Conservation (phyloP, 1,140 invertebrate genomes). For the Neuroterus valhalla region DNA sequence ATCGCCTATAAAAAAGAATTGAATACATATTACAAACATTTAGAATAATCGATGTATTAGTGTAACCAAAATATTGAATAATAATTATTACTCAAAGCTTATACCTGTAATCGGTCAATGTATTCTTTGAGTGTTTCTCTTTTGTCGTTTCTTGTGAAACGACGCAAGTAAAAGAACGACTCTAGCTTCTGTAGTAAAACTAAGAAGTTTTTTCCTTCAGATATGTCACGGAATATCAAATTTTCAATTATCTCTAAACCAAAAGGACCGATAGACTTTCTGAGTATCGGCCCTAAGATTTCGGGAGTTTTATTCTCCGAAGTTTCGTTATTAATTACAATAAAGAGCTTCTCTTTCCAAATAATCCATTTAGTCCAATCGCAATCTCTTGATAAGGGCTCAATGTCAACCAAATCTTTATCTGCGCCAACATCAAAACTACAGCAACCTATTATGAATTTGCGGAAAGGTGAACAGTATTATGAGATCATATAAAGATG, state of each 20-base stretch:
- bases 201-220: background rate
- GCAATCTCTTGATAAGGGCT: conserved; percentile 3
- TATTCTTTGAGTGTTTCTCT: conserved; percentile 5
- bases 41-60: background rate
- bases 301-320: background rate
- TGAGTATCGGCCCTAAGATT: conserved; percentile 7
- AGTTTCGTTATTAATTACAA: background rate
- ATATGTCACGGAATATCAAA: background rate
- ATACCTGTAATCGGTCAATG: background rate
- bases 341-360: conserved; percentile 19
- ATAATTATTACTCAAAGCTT: background rate
- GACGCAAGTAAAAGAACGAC: background rate
- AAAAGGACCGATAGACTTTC: background rate
- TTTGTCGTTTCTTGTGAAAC: background rate
- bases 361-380: conserved; percentile 7
- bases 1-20: background rate
- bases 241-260: conserved; percentile 15
- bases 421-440: background rate
- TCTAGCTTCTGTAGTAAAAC: background rate
- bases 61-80: background rate
- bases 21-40: background rate
- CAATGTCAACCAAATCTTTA: background rate
- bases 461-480: too few relatives aligned
- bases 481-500: too few relatives aligned
- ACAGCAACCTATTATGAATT: background rate